phyloP scores from a whole-genome alignment of 2,113 vertebrate species.

The Lonchura striata region DNA sequence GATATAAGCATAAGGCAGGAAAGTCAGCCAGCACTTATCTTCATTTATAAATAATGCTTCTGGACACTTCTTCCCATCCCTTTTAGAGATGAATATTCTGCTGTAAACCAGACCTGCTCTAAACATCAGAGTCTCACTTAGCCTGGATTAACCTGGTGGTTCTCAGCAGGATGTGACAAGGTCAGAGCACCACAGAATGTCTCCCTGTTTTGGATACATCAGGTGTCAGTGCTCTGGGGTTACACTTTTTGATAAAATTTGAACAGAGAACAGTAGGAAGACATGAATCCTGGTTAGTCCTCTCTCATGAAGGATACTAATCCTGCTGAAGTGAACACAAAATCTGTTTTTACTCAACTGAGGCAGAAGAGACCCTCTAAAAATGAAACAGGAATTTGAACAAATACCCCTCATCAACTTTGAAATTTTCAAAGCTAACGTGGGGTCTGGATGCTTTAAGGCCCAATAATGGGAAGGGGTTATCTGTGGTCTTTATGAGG shows the following conservation, averaged over 20 bases:
- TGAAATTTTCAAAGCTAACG: neutral
- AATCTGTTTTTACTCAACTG: constrained; percentile 38
- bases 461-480: neutral
- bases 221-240: neutral
- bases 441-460: neutral
- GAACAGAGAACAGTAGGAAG: neutral
- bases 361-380: neutral
- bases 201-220: neutral
- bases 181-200: neutral
- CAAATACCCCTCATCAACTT: neutral
- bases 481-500: neutral
- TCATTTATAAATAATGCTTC: constrained; percentile 51
- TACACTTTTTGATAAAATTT: neutral
- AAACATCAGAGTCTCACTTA: constrained; percentile 22
- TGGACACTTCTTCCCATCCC: constrained; percentile 16
- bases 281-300: neutral
- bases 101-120: constrained; percentile 4
- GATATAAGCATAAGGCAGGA: constrained; percentile 51
- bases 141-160: constrained; percentile 10
- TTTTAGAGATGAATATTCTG: neutral
- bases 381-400: neutral
- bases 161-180: neutral
- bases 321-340: neutral
- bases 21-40: constrained; percentile 46
- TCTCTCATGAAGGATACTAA: neutral